phyloP scores from a whole-genome alignment of 2,888 invertebrate species.

The Nymphalis polychloros region DNA sequence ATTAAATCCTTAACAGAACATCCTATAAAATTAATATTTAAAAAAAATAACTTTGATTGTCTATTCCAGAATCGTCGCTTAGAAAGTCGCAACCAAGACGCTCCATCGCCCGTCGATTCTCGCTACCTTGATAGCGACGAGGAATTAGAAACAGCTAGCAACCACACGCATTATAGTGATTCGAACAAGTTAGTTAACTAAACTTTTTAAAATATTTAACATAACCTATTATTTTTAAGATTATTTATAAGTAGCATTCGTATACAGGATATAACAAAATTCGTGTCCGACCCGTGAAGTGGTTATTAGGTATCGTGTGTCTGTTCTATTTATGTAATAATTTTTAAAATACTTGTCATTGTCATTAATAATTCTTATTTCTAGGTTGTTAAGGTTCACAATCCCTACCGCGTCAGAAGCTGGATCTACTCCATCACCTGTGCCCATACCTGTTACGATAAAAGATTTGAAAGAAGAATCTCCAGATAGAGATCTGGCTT shows the following conservation, averaged over 20 bases:
- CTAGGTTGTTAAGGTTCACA: slow-evolving; percentile 69
- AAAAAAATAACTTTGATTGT: background rate
- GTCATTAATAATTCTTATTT: background rate
- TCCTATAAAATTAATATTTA: no score
- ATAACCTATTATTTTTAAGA: no score
- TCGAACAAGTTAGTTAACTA: slow-evolving; percentile 59
- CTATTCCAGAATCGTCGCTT: slow-evolving; percentile 45
- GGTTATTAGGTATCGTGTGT: no score
- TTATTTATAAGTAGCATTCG: no score
- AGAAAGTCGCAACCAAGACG: slow-evolving; percentile 42
- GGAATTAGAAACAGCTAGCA: slow-evolving; percentile 70
- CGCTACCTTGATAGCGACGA: slow-evolving; percentile 68
- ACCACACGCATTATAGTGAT: slow-evolving; percentile 72
- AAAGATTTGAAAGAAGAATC: slow-evolving; percentile 43
- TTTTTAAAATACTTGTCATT: no score
- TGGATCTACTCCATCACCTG: slow-evolving; percentile 58
- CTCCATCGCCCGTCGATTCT: slow-evolving; percentile 63
- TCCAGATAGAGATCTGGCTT: slow-evolving; percentile 34
- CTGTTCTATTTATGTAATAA: no score
- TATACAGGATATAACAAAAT: no score
- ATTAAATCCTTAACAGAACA: no score
- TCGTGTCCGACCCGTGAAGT: no score
- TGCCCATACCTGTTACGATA: slow-evolving; percentile 27
- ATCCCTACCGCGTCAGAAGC: slow-evolving; percentile 68
- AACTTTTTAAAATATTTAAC: no score